phyloP scores from a whole-genome alignment of 2,888 invertebrate species.

The Steinernema hermaphroditum region DNA sequence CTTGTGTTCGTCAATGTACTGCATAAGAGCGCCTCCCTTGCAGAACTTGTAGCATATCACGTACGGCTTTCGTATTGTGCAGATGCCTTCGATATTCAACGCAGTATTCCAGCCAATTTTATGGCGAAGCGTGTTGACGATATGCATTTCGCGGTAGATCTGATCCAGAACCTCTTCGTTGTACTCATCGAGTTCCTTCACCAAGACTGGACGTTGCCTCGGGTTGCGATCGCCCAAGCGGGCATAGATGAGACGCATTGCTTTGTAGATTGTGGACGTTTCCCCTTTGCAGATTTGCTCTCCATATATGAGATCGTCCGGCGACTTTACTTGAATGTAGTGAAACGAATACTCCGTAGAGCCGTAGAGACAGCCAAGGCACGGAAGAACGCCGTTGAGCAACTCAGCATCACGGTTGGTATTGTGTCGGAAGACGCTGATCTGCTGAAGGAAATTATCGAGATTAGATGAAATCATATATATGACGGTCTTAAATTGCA shows the following conservation, averaged over 20 bases:
- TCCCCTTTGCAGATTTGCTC: constrained; percentile 32
- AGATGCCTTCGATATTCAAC: constrained; percentile 33
- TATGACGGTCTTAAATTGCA: too few relatives aligned
- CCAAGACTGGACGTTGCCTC: neutral
- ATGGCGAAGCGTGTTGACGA: constrained; percentile 36
- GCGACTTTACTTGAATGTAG: constrained; percentile 27
- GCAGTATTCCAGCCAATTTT: constrained; percentile 35
- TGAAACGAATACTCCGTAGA: constrained; percentile 34
- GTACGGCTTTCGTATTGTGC: constrained; percentile 31
- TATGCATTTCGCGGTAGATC: constrained; percentile 36
- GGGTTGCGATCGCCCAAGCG: neutral
- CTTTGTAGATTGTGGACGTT: too few relatives aligned
- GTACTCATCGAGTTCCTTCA: constrained; percentile 2
- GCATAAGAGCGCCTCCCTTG: constrained; percentile 32
- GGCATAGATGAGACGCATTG: too few relatives aligned
- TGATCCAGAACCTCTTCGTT: constrained; percentile 31
- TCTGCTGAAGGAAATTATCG: too few relatives aligned
- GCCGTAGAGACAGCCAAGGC: constrained; percentile 32
- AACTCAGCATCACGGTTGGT: constrained; percentile 31
- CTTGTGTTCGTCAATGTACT: constrained; percentile 30
- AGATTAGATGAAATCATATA: too few relatives aligned
- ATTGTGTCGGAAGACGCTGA: constrained; percentile 30
- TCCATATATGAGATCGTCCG: constrained; percentile 29
- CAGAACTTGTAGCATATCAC: constrained; percentile 34
- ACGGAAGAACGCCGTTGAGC: constrained; percentile 28